phyloP scores from a whole-genome alignment of 2,113 vertebrate species.

The Anhinga rufa region DNA sequence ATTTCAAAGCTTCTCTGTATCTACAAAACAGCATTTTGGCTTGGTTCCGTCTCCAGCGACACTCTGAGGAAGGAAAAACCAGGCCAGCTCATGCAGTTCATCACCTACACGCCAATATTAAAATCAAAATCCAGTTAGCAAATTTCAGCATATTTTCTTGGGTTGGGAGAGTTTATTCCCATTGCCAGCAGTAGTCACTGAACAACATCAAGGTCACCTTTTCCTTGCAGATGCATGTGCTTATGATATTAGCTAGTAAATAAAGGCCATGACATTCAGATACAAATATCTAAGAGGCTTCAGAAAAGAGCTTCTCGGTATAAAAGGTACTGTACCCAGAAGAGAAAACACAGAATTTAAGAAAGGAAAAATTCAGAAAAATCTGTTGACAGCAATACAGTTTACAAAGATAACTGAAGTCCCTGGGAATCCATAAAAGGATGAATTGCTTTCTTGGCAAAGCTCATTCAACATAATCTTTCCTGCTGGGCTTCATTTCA shows the following conservation, averaged over 20 bases:
- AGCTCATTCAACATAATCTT: neutral
- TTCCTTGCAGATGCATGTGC: neutral
- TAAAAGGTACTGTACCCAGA: neutral
- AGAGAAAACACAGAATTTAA: neutral
- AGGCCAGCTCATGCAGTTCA: neutral
- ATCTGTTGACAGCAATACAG: neutral
- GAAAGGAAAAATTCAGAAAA: neutral
- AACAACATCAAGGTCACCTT: neutral
- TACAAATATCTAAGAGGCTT: neutral
- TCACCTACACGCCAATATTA: neutral
- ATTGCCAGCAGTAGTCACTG: neutral
- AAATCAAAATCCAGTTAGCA: neutral
- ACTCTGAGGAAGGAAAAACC: neutral
- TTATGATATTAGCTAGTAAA: neutral
- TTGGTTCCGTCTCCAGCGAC: neutral
- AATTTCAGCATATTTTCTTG: neutral
- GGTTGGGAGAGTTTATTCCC: neutral
- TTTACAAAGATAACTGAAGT: neutral
- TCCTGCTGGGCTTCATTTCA: constrained; percentile 12
- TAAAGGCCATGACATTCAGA: neutral
- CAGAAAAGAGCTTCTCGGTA: neutral
- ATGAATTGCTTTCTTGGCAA: neutral
- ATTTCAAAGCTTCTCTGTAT: neutral
- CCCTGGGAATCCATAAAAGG: neutral
- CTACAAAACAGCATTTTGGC: neutral